phyloP scores from a whole-genome alignment of 2,888 invertebrate genomes.

The Parnassius glacialis region DNA sequence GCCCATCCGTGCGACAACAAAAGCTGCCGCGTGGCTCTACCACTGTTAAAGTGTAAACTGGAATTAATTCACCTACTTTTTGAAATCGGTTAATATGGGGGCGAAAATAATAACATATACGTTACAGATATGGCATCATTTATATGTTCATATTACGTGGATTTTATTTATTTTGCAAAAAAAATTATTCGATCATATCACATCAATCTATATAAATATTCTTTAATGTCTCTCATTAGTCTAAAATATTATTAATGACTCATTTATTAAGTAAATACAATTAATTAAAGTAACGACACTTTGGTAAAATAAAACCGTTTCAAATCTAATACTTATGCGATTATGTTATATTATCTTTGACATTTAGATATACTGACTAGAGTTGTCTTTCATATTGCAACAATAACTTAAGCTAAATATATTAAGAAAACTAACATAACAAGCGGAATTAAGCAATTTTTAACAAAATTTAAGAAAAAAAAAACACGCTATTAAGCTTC shows the following conservation, averaged over 20 bases:
- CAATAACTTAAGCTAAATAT: conserved; percentile 5
- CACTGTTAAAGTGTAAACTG: too few relatives aligned
- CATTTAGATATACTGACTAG: conserved; percentile 48
- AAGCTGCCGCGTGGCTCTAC: too few relatives aligned
- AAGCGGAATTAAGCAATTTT: not conserved
- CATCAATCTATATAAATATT: not conserved
- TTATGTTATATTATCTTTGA: conserved; percentile 22
- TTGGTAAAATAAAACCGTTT: not conserved
- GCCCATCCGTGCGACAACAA: too few relatives aligned
- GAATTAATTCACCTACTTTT: too few relatives aligned
- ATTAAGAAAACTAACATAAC: conserved; percentile 7
- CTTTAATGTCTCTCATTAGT: not conserved
- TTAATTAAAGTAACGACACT: not conserved
- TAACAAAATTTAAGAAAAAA: not conserved
- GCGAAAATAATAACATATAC: too few relatives aligned
- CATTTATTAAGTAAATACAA: not conserved
- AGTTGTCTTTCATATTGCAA: conserved; percentile 18
- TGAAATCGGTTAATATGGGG: too few relatives aligned
- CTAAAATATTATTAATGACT: not conserved
- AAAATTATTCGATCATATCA: too few relatives aligned
- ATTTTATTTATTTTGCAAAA: too few relatives aligned
- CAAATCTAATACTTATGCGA: not conserved
- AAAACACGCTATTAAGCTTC: not conserved
- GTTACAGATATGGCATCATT: too few relatives aligned
- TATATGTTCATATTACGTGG: too few relatives aligned